phyloP scores from a whole-genome alignment of 2,888 invertebrate species.

The Mayetiola destructor region DNA sequence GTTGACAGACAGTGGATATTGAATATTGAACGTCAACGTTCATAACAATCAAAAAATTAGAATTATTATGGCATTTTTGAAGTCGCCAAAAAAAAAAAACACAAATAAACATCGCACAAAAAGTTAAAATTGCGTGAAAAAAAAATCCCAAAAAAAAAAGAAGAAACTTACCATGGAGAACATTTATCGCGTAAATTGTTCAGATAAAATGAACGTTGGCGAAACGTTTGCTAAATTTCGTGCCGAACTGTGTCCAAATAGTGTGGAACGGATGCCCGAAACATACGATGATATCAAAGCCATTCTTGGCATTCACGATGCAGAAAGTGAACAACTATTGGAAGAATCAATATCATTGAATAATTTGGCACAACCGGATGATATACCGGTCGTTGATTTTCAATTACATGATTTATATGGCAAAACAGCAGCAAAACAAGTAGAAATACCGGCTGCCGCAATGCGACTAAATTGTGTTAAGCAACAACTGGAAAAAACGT shows the following conservation, averaged over 20 bases:
- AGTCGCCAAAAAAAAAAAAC: background rate
- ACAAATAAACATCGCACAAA: background rate
- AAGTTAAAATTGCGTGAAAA: background rate
- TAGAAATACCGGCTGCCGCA: conserved; percentile 17
- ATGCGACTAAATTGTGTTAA: conserved; percentile 20
- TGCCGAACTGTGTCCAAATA: background rate
- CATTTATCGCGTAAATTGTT: background rate
- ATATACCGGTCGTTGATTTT: conserved; percentile 21
- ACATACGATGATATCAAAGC: background rate
- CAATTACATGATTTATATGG: conserved; percentile 19
- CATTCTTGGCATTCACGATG: background rate
- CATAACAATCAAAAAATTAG: background rate
- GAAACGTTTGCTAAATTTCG: background rate
- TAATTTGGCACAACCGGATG: conserved; percentile 20
- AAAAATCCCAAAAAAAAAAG: background rate
- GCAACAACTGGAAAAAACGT: conserved; percentile 15
- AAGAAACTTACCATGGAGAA: background rate
- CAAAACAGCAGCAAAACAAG: conserved; percentile 8
- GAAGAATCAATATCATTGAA: conserved; percentile 22
- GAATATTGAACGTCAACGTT: no score
- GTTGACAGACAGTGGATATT: no score
- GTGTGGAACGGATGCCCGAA: background rate
- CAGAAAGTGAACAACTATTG: conserved; percentile 16
- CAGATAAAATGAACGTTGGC: background rate
- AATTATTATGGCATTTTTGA: background rate